These are phyloP conservation scores for Aricia artaxerxes DNA, from an alignment of 2,888 invertebrate species.

Conservation along the genomic window DNA sequence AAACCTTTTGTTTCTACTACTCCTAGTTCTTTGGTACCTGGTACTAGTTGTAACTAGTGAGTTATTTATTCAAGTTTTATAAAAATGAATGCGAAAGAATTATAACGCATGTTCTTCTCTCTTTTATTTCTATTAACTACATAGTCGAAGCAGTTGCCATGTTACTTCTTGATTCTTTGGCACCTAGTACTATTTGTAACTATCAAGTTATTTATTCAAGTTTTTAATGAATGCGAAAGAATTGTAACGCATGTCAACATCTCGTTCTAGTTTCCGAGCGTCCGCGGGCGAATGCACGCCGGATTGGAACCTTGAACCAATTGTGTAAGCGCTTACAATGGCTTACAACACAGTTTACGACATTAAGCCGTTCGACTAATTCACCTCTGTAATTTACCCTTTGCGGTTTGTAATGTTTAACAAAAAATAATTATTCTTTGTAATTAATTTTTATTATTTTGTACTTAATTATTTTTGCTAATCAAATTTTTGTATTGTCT, in stretches of 20 bases:
- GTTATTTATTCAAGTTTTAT: background rate
- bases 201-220: background rate
- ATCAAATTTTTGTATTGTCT: no score
- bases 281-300: constrained; percentile 75
- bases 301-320: constrained; percentile 76
- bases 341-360: constrained; percentile 75
- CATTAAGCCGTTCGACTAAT: constrained; percentile 50
- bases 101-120: constrained; percentile 30
- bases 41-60: background rate
- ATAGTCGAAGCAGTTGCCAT: no score
- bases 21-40: background rate
- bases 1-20: no score
- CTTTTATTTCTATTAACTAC: background rate
- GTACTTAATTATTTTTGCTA: background rate
- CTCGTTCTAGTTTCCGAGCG: constrained; percentile 66
- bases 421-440: background rate
- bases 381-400: constrained; percentile 27
- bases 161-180: no score
- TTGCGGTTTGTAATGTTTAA: constrained; percentile 4
- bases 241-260: constrained; percentile 32
- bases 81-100: background rate
- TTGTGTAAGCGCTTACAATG: constrained; percentile 76
- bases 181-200: background rate
- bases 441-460: background rate
- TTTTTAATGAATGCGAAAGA: constrained; percentile 20